Evolutionary conservation across 2,113 vertebrate genomes (phyloP).

Genomic region (Pholis gunnellus): DNA sequence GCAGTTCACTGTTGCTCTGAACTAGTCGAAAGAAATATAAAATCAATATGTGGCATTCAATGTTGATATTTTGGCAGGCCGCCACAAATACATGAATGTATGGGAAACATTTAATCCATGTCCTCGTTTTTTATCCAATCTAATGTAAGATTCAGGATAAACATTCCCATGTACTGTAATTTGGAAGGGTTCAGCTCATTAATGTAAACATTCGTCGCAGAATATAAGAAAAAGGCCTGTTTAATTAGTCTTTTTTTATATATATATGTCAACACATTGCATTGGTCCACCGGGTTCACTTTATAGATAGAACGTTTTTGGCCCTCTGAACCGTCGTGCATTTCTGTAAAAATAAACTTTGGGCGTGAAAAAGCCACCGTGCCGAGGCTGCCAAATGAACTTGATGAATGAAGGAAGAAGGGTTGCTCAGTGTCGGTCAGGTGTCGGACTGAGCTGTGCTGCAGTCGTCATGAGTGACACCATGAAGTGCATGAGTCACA

Average conservation of each 20-base stretch:
- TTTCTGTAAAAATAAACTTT: not conserved
- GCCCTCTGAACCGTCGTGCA: not conserved
- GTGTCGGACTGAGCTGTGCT: conserved; percentile 18
- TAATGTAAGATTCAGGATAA: not conserved
- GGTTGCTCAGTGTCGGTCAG: conserved; percentile 32
- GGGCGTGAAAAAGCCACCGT: not conserved
- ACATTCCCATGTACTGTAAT: not conserved
- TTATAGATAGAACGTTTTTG: not conserved
- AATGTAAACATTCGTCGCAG: not conserved
- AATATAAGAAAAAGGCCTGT: not conserved
- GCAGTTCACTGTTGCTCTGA: too few species aligned
- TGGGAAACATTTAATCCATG: not conserved
- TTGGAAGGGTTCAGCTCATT: not conserved
- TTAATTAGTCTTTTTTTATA: not conserved
- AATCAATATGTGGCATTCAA: too few species aligned
- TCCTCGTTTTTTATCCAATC: not conserved
- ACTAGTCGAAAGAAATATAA: too few species aligned
- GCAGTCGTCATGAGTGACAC: conserved; percentile 11
- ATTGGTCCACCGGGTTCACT: not conserved
- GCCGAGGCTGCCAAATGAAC: conserved; percentile 24
- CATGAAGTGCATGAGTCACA: conserved; percentile 44
- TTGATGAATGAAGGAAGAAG: conserved; percentile 11
- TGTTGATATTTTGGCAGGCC: too few species aligned
- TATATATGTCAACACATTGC: not conserved
- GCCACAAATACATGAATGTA: too few species aligned